These are phyloP conservation scores for Amia ocellicauda DNA, from an alignment of 2,113 vertebrate genomes.

Conservation along the genomic window DNA sequence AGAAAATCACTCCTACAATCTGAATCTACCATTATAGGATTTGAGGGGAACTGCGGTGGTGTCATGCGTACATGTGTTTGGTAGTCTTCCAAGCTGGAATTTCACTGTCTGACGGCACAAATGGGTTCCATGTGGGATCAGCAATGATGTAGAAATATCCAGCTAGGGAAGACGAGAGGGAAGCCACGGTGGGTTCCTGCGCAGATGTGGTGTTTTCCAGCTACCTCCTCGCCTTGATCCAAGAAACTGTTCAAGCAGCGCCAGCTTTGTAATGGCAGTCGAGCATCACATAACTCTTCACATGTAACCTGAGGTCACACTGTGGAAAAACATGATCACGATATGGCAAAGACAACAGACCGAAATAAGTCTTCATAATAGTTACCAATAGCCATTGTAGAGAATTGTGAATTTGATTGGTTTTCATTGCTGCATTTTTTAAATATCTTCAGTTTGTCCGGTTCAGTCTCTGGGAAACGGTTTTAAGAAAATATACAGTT, in stretches of 20 bases:
- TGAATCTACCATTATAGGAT: constrained; percentile 14
- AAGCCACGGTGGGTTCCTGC: constrained; percentile 32
- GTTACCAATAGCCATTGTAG: too few species aligned
- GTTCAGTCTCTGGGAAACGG: constrained; percentile 45
- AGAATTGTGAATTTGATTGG: too few species aligned
- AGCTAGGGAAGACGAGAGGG: constrained; percentile 48
- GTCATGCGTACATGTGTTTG: constrained; percentile 60
- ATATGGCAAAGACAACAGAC: constrained; percentile 29
- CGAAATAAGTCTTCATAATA: neutral
- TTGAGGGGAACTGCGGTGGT: constrained; percentile 33
- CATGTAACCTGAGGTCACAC: constrained; percentile 39
- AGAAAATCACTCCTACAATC: neutral
- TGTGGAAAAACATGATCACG: constrained; percentile 56
- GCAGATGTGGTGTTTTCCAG: constrained; percentile 58
- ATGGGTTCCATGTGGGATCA: constrained; percentile 63
- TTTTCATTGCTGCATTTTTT: constrained; percentile 48
- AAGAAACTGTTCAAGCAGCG: constrained; percentile 44
- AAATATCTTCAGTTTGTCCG: constrained; percentile 47
- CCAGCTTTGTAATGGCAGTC: constrained; percentile 42
- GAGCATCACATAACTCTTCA: constrained; percentile 34
- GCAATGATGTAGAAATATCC: constrained; percentile 55
- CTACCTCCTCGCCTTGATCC: constrained; percentile 42
- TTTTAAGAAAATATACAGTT: constrained; percentile 35
- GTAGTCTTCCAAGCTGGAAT: constrained; percentile 51
- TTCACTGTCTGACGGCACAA: constrained; percentile 57